Evolutionary conservation across 2,797 vertebrate species (phyloP).

Genomic region (Hippocampus kuda): DNA sequence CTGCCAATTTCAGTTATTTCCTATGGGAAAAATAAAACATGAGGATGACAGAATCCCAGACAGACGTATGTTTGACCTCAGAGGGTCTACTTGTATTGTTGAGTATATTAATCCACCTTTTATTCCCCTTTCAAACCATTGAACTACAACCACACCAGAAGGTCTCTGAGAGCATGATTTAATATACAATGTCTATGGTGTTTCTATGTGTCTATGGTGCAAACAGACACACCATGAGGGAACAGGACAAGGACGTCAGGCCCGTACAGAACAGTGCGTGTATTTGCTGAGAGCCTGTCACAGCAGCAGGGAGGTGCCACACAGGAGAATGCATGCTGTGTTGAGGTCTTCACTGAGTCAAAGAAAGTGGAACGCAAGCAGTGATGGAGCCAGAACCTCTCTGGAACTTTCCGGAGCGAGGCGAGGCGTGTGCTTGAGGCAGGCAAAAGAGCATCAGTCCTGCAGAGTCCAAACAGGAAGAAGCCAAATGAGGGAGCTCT

Average conservation of each 20-base stretch:
- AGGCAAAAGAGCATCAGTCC: constrained; percentile 34
- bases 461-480: constrained; percentile 59
- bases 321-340: constrained; percentile 60
- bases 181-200: constrained; percentile 17
- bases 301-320: constrained; percentile 57
- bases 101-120: background rate
- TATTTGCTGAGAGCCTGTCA: constrained; percentile 61
- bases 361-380: constrained; percentile 66
- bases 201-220: constrained; percentile 37
- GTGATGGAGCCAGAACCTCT: constrained; percentile 56
- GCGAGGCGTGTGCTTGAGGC: constrained; percentile 30
- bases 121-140: background rate
- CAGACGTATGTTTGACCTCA: background rate
- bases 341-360: constrained; percentile 68
- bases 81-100: background rate
- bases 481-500: constrained; percentile 65
- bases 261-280: constrained; percentile 57
- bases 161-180: background rate
- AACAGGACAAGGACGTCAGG: constrained; percentile 65
- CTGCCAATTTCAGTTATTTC: background rate
- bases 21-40: background rate
- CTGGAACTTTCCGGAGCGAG: constrained; percentile 50
- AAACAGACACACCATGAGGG: constrained; percentile 67
- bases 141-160: background rate
- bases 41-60: background rate